Conservation (phyloP, 2,888 invertebrate genomes). For the Amphipyra berbera region DNA sequence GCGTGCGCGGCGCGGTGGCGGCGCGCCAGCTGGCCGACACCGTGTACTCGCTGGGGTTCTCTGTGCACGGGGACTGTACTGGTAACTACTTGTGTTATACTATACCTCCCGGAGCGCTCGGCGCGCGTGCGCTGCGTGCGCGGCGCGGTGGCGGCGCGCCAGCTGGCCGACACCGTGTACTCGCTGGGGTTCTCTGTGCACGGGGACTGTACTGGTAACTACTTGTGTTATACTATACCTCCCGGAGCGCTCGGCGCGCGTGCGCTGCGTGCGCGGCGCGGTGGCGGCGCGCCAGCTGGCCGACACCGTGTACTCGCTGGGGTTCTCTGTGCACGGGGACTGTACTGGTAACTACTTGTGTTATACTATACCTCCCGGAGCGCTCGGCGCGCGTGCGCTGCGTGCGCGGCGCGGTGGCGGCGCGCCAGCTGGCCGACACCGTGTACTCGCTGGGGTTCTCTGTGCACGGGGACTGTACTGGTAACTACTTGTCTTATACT, state of each 20-base stretch:
- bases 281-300: conserved; percentile 90
- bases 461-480: conserved; percentile 57
- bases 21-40: conserved; percentile 91
- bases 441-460: conserved; percentile 96
- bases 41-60: conserved; percentile 95
- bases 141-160: conserved; percentile 84
- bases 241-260: conserved; percentile 90
- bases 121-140: conserved; percentile 91
- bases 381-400: conserved; percentile 92
- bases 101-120: conserved; percentile 89
- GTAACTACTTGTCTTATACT: conserved; percentile 25
- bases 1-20: conserved; percentile 83
- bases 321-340: conserved; percentile 90
- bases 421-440: conserved; percentile 91
- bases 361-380: conserved; percentile 81
- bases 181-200: conserved; percentile 94
- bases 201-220: conserved; percentile 52
- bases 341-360: conserved; percentile 39
- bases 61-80: conserved; percentile 67
- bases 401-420: conserved; percentile 82
- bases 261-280: conserved; percentile 88
- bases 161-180: conserved; percentile 92
- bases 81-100: conserved; percentile 39
- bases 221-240: conserved; percentile 69
- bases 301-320: conserved; percentile 94